A percentile compares a stretch with the other conserved stretches of the same genome.
Conservation (phyloP, 2,888 invertebrate species). For the Agapostemon virescens region DNA sequence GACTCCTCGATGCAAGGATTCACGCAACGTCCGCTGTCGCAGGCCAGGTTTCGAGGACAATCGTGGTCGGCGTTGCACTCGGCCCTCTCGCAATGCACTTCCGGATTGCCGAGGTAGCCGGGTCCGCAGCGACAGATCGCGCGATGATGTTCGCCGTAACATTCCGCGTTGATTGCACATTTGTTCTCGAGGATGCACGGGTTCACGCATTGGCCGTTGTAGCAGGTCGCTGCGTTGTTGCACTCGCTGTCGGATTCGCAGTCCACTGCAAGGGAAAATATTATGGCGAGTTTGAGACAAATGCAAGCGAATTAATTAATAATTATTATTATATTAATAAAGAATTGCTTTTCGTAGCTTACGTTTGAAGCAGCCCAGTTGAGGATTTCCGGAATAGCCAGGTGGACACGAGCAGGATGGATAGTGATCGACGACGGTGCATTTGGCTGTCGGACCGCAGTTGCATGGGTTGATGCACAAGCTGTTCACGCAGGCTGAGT, state of each 20-base stretch:
- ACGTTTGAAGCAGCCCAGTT: slow-evolving; percentile 87
- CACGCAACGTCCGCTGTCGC: slow-evolving; percentile 87
- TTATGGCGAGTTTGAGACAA: neutral
- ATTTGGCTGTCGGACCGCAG: slow-evolving; percentile 91
- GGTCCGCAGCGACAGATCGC: slow-evolving; percentile 90
- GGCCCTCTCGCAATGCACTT: slow-evolving; percentile 87
- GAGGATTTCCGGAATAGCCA: slow-evolving; percentile 93
- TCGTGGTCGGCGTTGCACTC: slow-evolving; percentile 91
- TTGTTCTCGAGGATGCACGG: slow-evolving; percentile 90
- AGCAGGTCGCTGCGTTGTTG: slow-evolving; percentile 89
- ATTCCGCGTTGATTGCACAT: slow-evolving; percentile 92
- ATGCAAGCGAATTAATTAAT: no score
- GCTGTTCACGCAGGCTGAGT: slow-evolving; percentile 91
- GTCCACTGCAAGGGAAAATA: slow-evolving; percentile 83
- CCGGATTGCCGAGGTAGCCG: slow-evolving; percentile 91
- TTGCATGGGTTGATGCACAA: slow-evolving; percentile 92
- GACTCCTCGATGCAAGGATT: slow-evolving; percentile 88
- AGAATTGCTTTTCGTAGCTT: slow-evolving; percentile 45
- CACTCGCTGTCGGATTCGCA: slow-evolving; percentile 93
- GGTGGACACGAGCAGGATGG: slow-evolving; percentile 91
- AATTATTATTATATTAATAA: no score
- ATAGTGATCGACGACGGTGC: slow-evolving; percentile 90
- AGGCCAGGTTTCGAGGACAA: slow-evolving; percentile 89
- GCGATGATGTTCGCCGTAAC: slow-evolving; percentile 90
- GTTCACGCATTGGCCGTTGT: slow-evolving; percentile 90